phyloP scores from a whole-genome alignment of 2,797 vertebrate genomes.

The Platyrinchus mystaceus region DNA sequence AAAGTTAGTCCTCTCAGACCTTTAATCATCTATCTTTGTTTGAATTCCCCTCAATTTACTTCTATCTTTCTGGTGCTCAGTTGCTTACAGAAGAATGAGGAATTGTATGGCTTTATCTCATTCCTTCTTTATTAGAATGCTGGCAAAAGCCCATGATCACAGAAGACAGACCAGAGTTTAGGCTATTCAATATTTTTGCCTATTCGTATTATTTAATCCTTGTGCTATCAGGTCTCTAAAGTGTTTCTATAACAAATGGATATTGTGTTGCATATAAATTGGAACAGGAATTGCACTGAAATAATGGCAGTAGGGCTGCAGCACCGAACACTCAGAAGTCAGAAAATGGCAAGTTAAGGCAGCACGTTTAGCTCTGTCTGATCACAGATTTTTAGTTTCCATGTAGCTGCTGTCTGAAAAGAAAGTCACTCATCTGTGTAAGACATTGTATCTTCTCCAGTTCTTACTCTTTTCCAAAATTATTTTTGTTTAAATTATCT shows the following conservation, averaged over 20 bases:
- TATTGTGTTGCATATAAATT: background rate
- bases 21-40: constrained; percentile 59
- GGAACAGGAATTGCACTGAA: background rate
- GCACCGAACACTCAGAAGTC: background rate
- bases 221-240: background rate
- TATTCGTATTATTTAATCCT: constrained; percentile 25
- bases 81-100: constrained; percentile 38
- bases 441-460: background rate
- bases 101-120: constrained; percentile 25
- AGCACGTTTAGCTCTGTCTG: background rate
- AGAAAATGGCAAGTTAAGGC: background rate
- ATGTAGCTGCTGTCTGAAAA: background rate
- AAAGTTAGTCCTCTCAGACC: constrained; percentile 24
- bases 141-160: background rate
- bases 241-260: background rate
- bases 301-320: background rate
- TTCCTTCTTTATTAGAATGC: constrained; percentile 42
- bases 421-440: background rate
- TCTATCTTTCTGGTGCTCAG: constrained; percentile 16
- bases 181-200: background rate
- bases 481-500: background rate
- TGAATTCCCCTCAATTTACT: constrained; percentile 36
- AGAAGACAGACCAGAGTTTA: background rate
- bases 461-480: background rate
- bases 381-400: background rate